phyloP scores from a whole-genome alignment of 1,140 invertebrate genomes.

The Eurosta solidaginis region DNA sequence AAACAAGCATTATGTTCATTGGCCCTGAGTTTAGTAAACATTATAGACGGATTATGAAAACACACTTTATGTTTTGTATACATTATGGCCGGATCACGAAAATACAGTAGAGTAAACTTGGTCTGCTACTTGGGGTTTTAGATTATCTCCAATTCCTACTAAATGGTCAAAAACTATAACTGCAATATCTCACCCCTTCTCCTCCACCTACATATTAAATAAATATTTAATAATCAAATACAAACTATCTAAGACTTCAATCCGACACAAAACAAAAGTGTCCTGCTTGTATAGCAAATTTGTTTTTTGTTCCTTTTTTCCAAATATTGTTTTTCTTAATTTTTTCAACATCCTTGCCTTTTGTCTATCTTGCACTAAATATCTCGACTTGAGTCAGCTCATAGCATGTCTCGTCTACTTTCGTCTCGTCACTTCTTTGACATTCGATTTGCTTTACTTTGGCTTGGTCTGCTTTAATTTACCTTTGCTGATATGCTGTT shows the following conservation, averaged over 20 bases:
- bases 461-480: neutral
- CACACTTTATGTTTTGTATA: too few species aligned
- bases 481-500: neutral
- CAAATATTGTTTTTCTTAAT: neutral
- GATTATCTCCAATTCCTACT: too few species aligned
- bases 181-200: neutral
- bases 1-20: too few species aligned
- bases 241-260: neutral
- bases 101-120: too few species aligned
- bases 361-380: neutral
- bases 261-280: neutral
- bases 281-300: neutral
- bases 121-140: too few species aligned
- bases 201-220: conserved; percentile 25
- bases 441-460: neutral
- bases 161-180: neutral
- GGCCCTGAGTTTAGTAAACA: too few species aligned
- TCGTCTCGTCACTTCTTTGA: conserved; percentile 17
- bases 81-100: too few species aligned
- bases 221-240: conserved; percentile 32
- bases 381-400: neutral
- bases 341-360: neutral
- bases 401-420: neutral
- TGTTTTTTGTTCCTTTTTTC: neutral
- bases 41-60: too few species aligned